Conservation (phyloP, 2,797 vertebrate genomes). For the Psittacula echo region DNA sequence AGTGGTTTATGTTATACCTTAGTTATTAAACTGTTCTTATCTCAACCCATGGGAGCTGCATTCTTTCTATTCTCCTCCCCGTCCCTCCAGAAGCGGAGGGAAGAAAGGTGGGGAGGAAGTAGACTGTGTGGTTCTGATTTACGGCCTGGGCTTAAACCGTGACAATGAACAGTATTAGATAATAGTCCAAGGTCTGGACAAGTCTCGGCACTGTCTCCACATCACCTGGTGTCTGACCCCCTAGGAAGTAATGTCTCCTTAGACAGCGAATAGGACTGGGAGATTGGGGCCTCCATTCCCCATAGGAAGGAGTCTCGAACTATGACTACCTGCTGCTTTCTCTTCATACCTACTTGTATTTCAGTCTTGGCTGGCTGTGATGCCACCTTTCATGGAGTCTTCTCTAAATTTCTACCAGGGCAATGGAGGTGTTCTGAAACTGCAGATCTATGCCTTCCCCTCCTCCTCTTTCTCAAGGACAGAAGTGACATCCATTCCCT, state of each 20-base stretch:
- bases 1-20: too few relatives aligned
- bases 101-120: too few relatives aligned
- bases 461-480: neutral
- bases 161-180: too few relatives aligned
- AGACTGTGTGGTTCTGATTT: too few relatives aligned
- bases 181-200: neutral
- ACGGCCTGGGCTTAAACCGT: too few relatives aligned
- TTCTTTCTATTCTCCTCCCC: too few relatives aligned
- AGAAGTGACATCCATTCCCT: neutral
- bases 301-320: neutral
- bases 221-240: neutral
- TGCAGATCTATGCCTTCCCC: neutral
- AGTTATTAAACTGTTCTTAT: too few relatives aligned
- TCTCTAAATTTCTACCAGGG: neutral
- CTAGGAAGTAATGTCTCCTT: neutral
- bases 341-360: neutral
- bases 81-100: too few relatives aligned
- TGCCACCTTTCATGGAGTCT: accelerated
- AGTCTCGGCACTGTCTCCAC: accelerated
- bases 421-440: neutral
- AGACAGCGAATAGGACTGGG: neutral
- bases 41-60: too few relatives aligned
- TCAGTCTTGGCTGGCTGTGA: neutral
- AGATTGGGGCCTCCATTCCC: neutral
- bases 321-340: neutral